A percentile compares a stretch with the other conserved stretches of the same genome.
phyloP scores from a whole-genome alignment of 2,888 invertebrate species.

The Tricholauxania praeusta region DNA sequence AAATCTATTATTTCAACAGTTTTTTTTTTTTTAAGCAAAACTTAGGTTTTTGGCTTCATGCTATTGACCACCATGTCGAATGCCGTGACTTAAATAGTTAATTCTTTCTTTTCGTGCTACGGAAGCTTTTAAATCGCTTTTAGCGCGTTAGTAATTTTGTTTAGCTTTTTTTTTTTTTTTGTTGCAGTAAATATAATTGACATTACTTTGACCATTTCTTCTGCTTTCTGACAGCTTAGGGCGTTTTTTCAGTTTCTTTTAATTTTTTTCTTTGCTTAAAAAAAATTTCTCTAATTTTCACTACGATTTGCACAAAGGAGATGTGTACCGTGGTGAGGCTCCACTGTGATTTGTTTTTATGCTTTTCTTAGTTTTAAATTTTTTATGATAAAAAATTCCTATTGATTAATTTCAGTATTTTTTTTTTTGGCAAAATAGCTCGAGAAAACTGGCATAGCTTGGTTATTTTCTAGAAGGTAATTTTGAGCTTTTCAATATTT shows the following conservation, averaged over 20 bases:
- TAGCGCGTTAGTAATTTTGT: not conserved
- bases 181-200: not conserved
- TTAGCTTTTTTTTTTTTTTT: not conserved
- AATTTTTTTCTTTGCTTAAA: no score
- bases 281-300: slow-evolving; percentile 7
- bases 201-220: not conserved
- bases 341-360: not conserved
- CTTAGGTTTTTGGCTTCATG: not conserved
- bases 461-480: no score
- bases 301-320: not conserved
- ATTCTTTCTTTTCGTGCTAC: slow-evolving; percentile 2
- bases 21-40: not conserved
- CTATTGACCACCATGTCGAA: not conserved
- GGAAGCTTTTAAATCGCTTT: slow-evolving; percentile 6
- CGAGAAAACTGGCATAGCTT: no score
- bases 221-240: not conserved
- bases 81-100: not conserved
- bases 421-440: no score
- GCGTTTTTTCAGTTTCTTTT: no score
- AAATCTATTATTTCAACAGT: not conserved
- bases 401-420: no score
- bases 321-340: not conserved
- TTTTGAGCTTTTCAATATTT: no score
- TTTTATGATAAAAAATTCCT: no score
- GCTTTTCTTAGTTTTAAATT: not conserved